Base-by-base conservation (phyloP, 2,113 vertebrate species). In the Rafetus swinhoei region DNA sequence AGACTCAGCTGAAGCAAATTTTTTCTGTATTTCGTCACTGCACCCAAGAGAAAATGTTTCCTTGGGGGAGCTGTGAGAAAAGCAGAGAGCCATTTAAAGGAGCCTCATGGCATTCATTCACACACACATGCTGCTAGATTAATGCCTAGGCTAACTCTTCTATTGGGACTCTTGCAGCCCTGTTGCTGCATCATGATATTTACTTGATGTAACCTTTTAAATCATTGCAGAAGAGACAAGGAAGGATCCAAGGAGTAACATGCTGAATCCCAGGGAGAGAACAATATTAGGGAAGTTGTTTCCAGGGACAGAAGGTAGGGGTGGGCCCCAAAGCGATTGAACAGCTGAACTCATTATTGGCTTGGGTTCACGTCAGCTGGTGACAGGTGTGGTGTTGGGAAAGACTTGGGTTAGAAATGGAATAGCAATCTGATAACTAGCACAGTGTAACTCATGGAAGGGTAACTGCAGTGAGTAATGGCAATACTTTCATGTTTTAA, bases 11-110 rank as follows among this genome's bases (percentile, higher is more conserved):
- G 59, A 86, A 90, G 79, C 11, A 5, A 72, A 85, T 57, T 52
- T 27, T 45, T 57, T 39, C 52, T 87, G 25, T 72, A 32, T 69
- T 90, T 79, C 50, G 45, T 92, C 52, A 52, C 85, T 0, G 0
- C 79, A 45, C 53, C 22, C 79, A 32, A 32, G 35, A 59, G 87
- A 93, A 69, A 53, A 87, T 6, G 4, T 3, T 15, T 84, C 59
- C 59, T 84, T 55, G 65, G 81, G 56, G 93, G 45, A 62, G 72
- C 1, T 1, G 59, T 79, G 62, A 25, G 22, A 84, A 87, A 89
- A 85, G 56, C 54, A 77, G 82, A 60, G 55, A 87, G 57, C 22
- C 11, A 11, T 93, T 93, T 96, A 90, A 92, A 92, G 55, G 53
- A 84, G 13, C 54, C 79, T 35, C 87, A 18, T 19, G 35, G 76